Evolutionary conservation across 2,113 vertebrate species (phyloP), one percentile per base, ranked within the genome.

Genomic region (Atherinomorus stipes): DNA sequence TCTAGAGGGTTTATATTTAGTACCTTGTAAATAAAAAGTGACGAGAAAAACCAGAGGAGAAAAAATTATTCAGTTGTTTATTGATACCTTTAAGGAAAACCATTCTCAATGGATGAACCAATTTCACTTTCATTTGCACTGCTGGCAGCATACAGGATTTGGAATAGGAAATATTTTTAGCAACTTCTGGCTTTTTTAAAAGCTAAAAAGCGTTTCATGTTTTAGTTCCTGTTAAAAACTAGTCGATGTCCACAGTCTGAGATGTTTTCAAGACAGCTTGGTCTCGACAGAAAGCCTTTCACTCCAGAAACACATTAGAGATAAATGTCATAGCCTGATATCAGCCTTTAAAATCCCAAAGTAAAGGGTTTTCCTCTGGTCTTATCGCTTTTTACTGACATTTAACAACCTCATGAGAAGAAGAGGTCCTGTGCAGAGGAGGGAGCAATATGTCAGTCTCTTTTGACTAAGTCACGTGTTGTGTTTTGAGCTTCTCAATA

Each of bases 381-480:
- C 49, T 31, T 12, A 74, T 40, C 63, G n/a, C 72, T 78, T 64
- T 73, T n/a, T 28, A 34, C n/a, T 80, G 78, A 80, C 59, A 84
- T 85, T 85, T 73, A 73, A 64, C 34, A 72, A 50, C 23, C 19
- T 44, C 37, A 70, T 37, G 3, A 15, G 28, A 65, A 15, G 28
- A 65, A 40, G 16, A 59, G 68, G 45, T 75, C 42, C 18, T 64
- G 40, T 4, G 53, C 5, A 63, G 51, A 50, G 13, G 22, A 74
- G 38, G n/a, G 10, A 52, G 25, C 53, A 18, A 74, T n/a, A 42
- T 54, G 45, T 22, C 37, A 26, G 61, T 44, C 64, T 76, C 37
- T 26, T n/a, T 42, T 49, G 47, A 61, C 64, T 47, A 11, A 50
- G 47, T 71, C 72, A 71, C 28, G 16, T 54, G 60, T 23, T 52